phyloP scores from a whole-genome alignment of 2,113 vertebrate genomes.

The Cyrtonyx montezumae region DNA sequence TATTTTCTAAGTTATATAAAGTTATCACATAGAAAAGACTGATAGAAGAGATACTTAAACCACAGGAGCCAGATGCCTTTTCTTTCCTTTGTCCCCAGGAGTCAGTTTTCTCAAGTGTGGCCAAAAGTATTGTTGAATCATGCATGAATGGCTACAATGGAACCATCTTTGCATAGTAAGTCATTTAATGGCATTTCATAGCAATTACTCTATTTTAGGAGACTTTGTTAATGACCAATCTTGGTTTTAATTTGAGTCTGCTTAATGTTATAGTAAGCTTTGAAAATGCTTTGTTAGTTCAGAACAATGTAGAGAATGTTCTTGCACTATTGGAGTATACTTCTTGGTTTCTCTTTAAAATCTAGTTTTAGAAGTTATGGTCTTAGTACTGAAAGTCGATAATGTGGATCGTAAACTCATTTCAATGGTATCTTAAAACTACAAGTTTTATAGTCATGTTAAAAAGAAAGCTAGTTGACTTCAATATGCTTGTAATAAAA shows the following conservation, averaged over 20 bases:
- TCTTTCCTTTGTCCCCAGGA: conserved; percentile 80
- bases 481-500: neutral
- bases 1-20: neutral
- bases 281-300: neutral
- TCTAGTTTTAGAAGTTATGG: neutral
- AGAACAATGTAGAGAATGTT: neutral
- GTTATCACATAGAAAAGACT: neutral
- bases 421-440: neutral
- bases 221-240: neutral
- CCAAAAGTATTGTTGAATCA: conserved; percentile 93
- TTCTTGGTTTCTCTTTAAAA: neutral
- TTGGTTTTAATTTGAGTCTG: neutral
- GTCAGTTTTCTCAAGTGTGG: conserved; percentile 90
- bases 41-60: neutral
- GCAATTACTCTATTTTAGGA: neutral
- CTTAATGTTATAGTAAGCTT: neutral
- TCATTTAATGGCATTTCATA: conserved; percentile 14
- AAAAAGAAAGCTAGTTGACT: neutral
- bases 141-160: conserved; percentile 98
- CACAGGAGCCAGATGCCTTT: neutral
- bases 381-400: neutral
- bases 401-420: neutral
- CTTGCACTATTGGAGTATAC: neutral
- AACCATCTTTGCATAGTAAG: conserved; percentile 99
- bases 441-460: neutral